Base-by-base conservation (phyloP, 2,888 invertebrate species). In the Eulithis prunata region DNA sequence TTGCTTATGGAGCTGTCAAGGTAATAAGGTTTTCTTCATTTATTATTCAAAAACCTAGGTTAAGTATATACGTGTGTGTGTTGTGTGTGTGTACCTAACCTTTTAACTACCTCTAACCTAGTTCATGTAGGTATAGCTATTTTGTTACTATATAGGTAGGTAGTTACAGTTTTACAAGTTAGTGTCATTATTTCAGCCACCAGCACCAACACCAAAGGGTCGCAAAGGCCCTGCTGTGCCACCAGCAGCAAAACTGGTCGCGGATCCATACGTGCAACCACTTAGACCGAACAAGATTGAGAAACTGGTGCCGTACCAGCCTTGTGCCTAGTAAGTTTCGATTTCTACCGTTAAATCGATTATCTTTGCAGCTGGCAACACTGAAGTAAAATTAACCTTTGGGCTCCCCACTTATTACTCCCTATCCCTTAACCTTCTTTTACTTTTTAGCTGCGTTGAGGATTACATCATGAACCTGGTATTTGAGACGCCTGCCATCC, bases 391-490 rank as follows among this genome's bases (percentile, higher is more conserved):
- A 54, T 21, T 21, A 21, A 47, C 2, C 47, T 28, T 11, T 32
- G n/a, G 21, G 21, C 21, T 21, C 21, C 21, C 21, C 21, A 21
- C 21, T 1, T 21, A 21, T 1, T 21, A 28, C 32, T 47, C 8
- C 41, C 41, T 8, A 41, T 41, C 10, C 41, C 3, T 11, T 2
- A 41, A 47, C 47, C 13, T n/a, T 45, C n/a, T 12, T 7, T 49
- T 49, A 11, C 21, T 62, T 75, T 74, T 12, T 80, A 92, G 92
- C 75, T 93, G 92, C 65, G 92, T 93, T n/a, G 91, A 93, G 73
- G 92, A 93, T 71, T 92, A 91, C 75, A 90, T 93, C 28, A 89
- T 91, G 92, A 91, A 92, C 68, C 75, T 90, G 62, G 88, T 93
- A 32, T 93, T 89, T 57, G 92, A 93, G 73, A 90, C 88, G 0